Evolutionary conservation across 2,888 invertebrate genomes (phyloP), one percentile per base, ranked within the genome.

Genomic region (Dryobota labecula): DNA sequence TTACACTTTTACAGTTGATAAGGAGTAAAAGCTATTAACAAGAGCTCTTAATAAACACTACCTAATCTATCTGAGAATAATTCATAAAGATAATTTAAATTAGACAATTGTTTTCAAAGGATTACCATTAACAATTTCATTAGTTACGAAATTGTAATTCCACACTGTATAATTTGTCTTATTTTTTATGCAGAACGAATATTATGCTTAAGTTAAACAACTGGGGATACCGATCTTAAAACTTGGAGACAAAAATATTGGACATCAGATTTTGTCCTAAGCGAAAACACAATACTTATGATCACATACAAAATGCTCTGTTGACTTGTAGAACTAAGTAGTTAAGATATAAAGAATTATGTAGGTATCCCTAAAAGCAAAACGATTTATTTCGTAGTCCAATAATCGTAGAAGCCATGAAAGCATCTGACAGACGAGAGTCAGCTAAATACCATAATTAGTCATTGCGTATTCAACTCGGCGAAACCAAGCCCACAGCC

Each of bases 21-120:
- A 43, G 15, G 0, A 47, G 45, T 60, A 54, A 60, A 70, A 15
- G n/a, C 8, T 24, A 74, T 54, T 45, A 76, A 65, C 47, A 33
- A 57, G 20, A 43, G 18, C 45, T 45, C 18, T 2, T 27, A 20
- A 58, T 38, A 33, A 18, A 41, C 18, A 41, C 5, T 4, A 36
- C 8, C 18, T 45, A 30, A 45, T 73, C 1, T n/a, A 56, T 51
- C 56, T 20, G 13, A 57, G 8, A 11, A 49, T 54, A 47, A 36
- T 47, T 56, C 18, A 33, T 45, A 33, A 3, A 45, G 13, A 33
- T 41, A 27, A 47, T 45, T 62, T 36, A 51, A 27, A 51, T 51
- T 15, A 53, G 30, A 30, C 18, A 36, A 11, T 13, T 56, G 11
- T 4, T 49, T 56, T 76, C 18, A 65, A 56, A 56, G 0, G n/a